phyloP scores from a whole-genome alignment of 1,140 invertebrate species.

The Cotesia typhae region DNA sequence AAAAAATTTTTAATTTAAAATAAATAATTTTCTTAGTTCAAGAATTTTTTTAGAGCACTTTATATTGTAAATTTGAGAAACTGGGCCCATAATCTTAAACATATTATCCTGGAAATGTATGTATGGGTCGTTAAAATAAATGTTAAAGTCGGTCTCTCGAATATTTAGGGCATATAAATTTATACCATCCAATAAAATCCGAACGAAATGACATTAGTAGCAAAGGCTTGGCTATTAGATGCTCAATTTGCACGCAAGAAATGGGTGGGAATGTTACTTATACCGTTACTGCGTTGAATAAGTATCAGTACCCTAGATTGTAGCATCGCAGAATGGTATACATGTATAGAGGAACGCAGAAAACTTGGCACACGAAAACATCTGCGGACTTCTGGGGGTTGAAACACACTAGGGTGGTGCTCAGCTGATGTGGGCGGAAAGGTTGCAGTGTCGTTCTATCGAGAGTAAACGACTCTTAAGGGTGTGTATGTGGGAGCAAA shows the following conservation, averaged over 20 bases:
- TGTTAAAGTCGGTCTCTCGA: neutral
- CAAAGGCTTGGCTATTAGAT: slow-evolving; percentile 18
- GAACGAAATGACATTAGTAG: neutral
- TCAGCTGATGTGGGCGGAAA: slow-evolving; percentile 29
- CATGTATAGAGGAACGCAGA: slow-evolving; percentile 2
- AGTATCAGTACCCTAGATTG: neutral
- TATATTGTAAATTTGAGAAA: too few species aligned
- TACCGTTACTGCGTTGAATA: neutral
- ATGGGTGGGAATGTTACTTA: slow-evolving; percentile 24
- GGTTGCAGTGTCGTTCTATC: slow-evolving; percentile 30
- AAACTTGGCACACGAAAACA: slow-evolving; percentile 19
- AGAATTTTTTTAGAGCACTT: too few species aligned
- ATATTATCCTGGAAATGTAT: neutral
- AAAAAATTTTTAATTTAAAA: too few species aligned
- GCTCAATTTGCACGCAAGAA: slow-evolving; percentile 29
- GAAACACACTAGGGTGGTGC: slow-evolving; percentile 27
- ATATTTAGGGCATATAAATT: slow-evolving; percentile 5
- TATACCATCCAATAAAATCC: slow-evolving; percentile 9
- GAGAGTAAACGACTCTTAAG: slow-evolving; percentile 31
- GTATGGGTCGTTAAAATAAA: neutral
- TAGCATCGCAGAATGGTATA: slow-evolving; percentile 4
- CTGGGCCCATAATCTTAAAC: neutral
- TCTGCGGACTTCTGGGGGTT: slow-evolving; percentile 25
- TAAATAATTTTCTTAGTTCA: too few species aligned
- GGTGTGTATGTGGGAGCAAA: slow-evolving; percentile 31